Conservation (phyloP, 1,140 invertebrate genomes). For the Drosophila simulans region DNA sequence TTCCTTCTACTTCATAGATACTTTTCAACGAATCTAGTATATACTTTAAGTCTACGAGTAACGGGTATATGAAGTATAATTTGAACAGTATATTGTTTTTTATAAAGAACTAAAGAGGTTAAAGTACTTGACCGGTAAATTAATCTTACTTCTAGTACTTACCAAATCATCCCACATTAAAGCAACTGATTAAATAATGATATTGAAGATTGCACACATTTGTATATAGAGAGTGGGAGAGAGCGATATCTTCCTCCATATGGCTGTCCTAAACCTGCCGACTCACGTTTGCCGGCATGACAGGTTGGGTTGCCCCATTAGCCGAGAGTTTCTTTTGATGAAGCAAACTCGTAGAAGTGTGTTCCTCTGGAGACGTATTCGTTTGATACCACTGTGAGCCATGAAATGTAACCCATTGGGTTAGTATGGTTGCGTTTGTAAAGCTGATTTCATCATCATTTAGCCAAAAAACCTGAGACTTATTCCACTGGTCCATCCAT, state of each 20-base stretch:
- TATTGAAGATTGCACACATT: constrained; percentile 8
- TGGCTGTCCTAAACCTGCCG: constrained; percentile 21
- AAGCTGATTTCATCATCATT: constrained; percentile 19
- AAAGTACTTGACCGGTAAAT: neutral
- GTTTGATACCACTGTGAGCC: constrained; percentile 2
- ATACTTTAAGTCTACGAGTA: too few relatives aligned
- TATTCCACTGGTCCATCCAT: constrained; percentile 3
- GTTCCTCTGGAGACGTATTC: constrained; percentile 1
- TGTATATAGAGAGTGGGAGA: neutral
- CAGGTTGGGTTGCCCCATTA: constrained; percentile 37
- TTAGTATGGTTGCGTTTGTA: constrained; percentile 7
- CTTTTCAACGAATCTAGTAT: too few relatives aligned
- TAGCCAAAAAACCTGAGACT: neutral
- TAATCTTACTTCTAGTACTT: neutral
- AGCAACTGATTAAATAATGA: constrained; percentile 25
- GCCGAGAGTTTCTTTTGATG: constrained; percentile 22
- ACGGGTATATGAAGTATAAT: too few relatives aligned
- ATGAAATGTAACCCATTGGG: constrained; percentile 4
- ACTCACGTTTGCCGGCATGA: constrained; percentile 12
- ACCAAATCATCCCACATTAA: neutral
- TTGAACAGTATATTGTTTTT: too few relatives aligned
- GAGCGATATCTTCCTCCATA: neutral
- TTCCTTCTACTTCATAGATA: too few relatives aligned
- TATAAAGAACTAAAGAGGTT: neutral
- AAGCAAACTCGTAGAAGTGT: constrained; percentile 34